These are phyloP conservation scores for Eupsittula cactorum DNA, from an alignment of 2,113 vertebrate species.

Conservation along the genomic window DNA sequence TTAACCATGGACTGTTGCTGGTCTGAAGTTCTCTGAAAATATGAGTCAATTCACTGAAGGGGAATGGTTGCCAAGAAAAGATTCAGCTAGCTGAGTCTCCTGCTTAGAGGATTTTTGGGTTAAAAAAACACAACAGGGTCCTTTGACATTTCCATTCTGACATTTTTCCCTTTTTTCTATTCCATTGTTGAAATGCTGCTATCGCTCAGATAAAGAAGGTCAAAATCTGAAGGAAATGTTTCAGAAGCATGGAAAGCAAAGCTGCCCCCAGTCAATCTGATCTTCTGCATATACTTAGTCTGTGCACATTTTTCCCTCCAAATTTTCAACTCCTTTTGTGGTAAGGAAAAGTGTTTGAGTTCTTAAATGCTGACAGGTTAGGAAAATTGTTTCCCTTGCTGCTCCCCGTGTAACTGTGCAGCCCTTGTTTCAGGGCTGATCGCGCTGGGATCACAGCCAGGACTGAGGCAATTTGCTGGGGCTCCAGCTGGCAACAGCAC, in stretches of 20 bases:
- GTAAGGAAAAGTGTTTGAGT: constrained; percentile 34
- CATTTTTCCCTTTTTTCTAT: neutral
- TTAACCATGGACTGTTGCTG: neutral
- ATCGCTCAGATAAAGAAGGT: neutral
- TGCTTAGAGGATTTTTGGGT: neutral
- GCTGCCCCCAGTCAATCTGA: neutral
- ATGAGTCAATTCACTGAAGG: neutral
- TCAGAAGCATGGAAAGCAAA: neutral
- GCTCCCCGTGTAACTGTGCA: neutral
- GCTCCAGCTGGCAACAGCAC: neutral
- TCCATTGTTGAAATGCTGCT: neutral
- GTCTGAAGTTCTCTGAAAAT: neutral
- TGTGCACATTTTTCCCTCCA: neutral
- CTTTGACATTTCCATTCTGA: neutral
- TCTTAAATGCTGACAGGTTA: constrained; percentile 26
- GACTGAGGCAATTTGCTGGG: neutral
- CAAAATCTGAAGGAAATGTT: neutral
- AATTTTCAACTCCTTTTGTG: constrained; percentile 8
- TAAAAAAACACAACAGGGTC: neutral
- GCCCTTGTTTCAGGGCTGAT: neutral
- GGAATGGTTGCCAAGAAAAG: neutral
- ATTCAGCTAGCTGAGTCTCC: neutral
- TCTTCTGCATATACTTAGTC: neutral
- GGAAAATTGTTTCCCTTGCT: constrained; percentile 47
- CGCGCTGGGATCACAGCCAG: constrained; percentile 1